These are phyloP conservation scores for Lutjanus argentimaculatus DNA, from an alignment of 2,797 vertebrate species.

Conservation along the genomic window DNA sequence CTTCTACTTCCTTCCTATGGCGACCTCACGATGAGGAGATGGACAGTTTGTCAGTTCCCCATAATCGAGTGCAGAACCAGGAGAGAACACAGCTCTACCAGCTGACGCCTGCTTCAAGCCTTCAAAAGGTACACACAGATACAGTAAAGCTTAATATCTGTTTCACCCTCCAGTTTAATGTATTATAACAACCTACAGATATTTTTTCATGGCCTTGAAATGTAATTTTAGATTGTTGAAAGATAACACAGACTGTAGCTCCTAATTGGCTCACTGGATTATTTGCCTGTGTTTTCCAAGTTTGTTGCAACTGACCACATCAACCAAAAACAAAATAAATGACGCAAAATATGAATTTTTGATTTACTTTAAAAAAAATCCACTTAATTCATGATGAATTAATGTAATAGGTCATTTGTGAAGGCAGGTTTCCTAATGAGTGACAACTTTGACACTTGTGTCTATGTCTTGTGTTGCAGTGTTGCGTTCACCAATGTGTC, in stretches of 20 bases:
- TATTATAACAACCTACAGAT: neutral
- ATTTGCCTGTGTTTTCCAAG: no score
- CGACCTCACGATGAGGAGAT: slow-evolving; percentile 87
- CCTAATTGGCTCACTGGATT: no score
- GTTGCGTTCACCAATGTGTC: slow-evolving; percentile 86
- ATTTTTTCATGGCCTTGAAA: neutral
- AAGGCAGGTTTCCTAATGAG: neutral
- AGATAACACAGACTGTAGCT: no score
- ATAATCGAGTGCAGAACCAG: slow-evolving; percentile 84
- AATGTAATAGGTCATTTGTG: neutral
- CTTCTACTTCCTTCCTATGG: slow-evolving; percentile 91
- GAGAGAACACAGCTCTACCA: slow-evolving; percentile 88
- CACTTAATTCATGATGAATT: neutral
- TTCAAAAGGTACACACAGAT: slow-evolving; percentile 88
- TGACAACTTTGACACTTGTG: neutral
- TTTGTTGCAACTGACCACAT: neutral
- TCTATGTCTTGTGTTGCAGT: slow-evolving; percentile 71
- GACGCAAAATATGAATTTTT: neutral
- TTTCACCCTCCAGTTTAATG: neutral
- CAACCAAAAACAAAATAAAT: neutral
- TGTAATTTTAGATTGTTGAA: neutral
- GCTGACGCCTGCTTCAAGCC: slow-evolving; percentile 87
- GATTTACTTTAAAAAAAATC: neutral
- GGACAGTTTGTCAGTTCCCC: slow-evolving; percentile 89
- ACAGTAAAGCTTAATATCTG: neutral